phyloP scores from a whole-genome alignment of 92 coral and sea anemone species.

The Hydrozoanthus gracilis region DNA sequence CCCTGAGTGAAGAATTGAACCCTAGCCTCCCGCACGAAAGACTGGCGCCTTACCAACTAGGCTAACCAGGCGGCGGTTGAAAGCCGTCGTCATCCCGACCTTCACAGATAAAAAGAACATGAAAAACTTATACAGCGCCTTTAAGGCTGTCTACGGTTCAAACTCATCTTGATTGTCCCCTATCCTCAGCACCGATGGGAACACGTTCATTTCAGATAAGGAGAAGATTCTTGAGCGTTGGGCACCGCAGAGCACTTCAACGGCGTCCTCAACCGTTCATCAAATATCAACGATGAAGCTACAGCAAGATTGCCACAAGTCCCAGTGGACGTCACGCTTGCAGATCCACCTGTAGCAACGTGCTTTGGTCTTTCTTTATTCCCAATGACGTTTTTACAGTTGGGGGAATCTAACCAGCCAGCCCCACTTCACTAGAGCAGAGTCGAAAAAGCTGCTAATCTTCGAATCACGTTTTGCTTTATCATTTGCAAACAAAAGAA shows the following conservation, averaged over 20 bases:
- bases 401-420: too few relatives aligned
- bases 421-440: too few relatives aligned
- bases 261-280: conserved; percentile 22
- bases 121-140: not conserved
- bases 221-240: not conserved
- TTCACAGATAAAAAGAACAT: not conserved
- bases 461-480: too few relatives aligned
- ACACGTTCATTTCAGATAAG: not conserved
- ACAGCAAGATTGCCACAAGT: conserved; percentile 18
- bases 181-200: not conserved
- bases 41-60: too few relatives aligned
- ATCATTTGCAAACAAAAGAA: too few relatives aligned
- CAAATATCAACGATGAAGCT: conserved; percentile 41
- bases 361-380: too few relatives aligned
- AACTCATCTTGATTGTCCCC: not conserved
- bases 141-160: not conserved
- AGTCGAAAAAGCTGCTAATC: too few relatives aligned
- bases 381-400: too few relatives aligned
- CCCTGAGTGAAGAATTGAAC: too few relatives aligned
- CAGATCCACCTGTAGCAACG: conserved; percentile 22
- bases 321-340: conserved; percentile 21
- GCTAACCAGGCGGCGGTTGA: too few relatives aligned
- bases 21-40: too few relatives aligned
- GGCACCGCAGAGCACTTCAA: not conserved
- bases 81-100: not conserved